Evolutionary conservation across 2,797 vertebrate species (phyloP), one percentile per base, ranked within the genome.

Genomic region (Phaenicophaeus curvirostris): DNA sequence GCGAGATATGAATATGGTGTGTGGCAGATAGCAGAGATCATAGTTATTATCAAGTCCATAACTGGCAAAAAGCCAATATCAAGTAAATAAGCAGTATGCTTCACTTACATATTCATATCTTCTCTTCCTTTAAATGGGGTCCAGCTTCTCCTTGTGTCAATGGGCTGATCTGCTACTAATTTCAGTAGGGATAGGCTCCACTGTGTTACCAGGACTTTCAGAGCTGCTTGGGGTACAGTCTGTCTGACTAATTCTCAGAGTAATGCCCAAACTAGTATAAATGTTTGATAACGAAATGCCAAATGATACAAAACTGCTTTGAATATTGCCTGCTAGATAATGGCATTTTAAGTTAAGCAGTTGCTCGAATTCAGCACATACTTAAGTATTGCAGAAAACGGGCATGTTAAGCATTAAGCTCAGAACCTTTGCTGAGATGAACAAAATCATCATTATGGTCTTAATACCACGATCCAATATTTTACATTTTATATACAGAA

Each of bases 1-100:
- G 44, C 5, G 27, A 82, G 1, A 0, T 9, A 11, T 1, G 7
- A 78, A 9, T 13, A 6, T 0, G 0, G 16, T 5, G 3, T 24
- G 27, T 48, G 35, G 33, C 31, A 65, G 13, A 9, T 41, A 61
- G n/a, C 3, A 42, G 28, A 6, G 44, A 46, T 17, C 59, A 66
- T 13, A 18, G 12, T 15, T 24, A 39, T 54, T 57, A 62, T n/a
- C 14, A 62, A 69, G 30, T 2, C 9, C 18, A n/a, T 53, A 44
- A 31, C 16, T 50, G 17, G 4, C 20, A 59, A 15, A 50, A 44
- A 30, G 20, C 14, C 0, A 2, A 6, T 48, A 63, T 27, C 5
- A 33, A 53, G 8, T 78, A 48, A 89, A n/a, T 39, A 30, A 41
- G 7, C 24, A 8, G 2, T 4, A 11, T 55, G 13, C 8, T 79